A percentile compares a stretch with the other conserved stretches of the same genome.
Conservation (phyloP, 30 jellyfish, hydroid and myxozoan species). For the Phacellophora camtschatica region DNA sequence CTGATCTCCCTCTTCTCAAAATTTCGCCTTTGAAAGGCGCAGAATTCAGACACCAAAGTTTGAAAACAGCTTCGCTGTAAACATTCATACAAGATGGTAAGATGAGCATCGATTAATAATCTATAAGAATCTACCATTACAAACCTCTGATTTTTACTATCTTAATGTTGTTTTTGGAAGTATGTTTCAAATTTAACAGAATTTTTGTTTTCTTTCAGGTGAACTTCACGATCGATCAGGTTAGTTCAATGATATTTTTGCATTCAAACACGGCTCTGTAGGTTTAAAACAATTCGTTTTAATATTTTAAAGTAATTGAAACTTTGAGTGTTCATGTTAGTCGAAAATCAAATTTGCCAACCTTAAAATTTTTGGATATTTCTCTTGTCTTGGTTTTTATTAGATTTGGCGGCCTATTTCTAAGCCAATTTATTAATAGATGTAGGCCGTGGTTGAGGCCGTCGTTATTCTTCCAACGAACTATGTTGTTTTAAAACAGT, state of each 20-base stretch:
- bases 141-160: too few relatives aligned
- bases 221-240: conserved; percentile 98
- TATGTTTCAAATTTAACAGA: background rate
- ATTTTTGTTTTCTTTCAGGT: conserved; percentile 65
- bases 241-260: background rate
- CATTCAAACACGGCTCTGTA: background rate
- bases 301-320: too few relatives aligned
- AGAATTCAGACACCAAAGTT: background rate
- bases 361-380: too few relatives aligned
- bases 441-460: too few relatives aligned
- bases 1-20: conserved; percentile 6
- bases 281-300: too few relatives aligned
- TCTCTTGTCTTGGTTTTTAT: too few relatives aligned
- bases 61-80: conserved; percentile 55
- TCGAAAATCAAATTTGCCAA: too few relatives aligned
- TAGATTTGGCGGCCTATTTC: too few relatives aligned
- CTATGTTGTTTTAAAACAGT: too few relatives aligned
- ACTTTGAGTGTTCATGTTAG: too few relatives aligned
- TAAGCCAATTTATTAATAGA: too few relatives aligned
- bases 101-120: conserved; percentile 31
- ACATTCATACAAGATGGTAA: conserved; percentile 53
- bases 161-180: background rate
- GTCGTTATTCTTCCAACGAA: too few relatives aligned
- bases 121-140: conserved; percentile 22
- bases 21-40: conserved; percentile 44